These are phyloP conservation scores for Amyelois transitella DNA, from an alignment of 1,140 invertebrate genomes.

Conservation along the genomic window DNA sequence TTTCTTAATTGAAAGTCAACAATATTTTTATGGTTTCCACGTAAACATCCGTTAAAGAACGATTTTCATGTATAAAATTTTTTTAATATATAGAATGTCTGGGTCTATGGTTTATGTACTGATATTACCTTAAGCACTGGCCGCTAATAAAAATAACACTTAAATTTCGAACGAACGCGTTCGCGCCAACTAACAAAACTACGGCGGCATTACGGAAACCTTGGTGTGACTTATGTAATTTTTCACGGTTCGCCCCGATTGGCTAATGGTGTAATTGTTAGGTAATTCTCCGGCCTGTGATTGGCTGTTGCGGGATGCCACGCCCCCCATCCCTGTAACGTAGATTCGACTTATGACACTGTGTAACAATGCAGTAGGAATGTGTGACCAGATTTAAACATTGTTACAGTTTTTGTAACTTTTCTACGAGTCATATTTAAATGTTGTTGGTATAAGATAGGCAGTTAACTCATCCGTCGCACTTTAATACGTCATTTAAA, in stretches of 20 bases:
- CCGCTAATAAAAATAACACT: not conserved
- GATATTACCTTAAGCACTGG: not conserved
- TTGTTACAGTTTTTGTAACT: not conserved
- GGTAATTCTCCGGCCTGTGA: constrained; percentile 2
- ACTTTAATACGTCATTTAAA: not conserved
- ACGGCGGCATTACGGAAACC: not conserved
- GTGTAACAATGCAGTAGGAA: not conserved
- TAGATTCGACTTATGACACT: constrained; percentile 2
- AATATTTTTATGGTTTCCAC: no score
- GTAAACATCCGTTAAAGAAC: no score
- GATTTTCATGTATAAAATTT: not conserved
- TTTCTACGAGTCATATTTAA: not conserved
- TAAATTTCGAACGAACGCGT: not conserved
- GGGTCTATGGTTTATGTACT: not conserved
- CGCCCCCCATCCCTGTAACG: not conserved
- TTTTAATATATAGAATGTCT: not conserved
- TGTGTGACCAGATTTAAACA: not conserved
- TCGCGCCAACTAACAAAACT: not conserved
- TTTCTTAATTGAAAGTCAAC: no score
- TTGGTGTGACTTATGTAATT: not conserved
- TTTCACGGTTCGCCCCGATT: not conserved
- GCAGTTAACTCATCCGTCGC: not conserved
- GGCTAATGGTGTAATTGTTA: not conserved
- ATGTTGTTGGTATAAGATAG: not conserved
- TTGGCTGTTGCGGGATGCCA: not conserved